Base-by-base conservation (phyloP, 1,140 invertebrate species). In the Nasonia giraulti region DNA sequence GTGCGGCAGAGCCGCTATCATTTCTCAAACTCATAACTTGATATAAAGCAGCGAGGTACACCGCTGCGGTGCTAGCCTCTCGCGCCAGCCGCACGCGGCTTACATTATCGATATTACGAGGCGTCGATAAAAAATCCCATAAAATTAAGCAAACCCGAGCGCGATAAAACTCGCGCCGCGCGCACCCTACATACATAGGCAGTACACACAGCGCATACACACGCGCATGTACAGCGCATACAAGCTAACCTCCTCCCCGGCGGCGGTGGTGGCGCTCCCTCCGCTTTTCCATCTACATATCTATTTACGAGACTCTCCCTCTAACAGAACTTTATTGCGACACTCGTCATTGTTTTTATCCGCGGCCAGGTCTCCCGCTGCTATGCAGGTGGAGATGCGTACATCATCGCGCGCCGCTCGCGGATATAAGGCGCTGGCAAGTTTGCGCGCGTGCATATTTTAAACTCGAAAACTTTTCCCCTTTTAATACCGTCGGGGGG, bases 51-150 rank as follows among this genome's bases (percentile, higher is more conserved):
- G 55, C 40, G 69, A 31, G 73, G 73, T 7, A 66, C 78, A 80
- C 27, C 68, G 14, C 31, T 74, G 23, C 82, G 79, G 12, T 55
- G 81, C 76, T 80, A 77, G 80, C 62, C 7, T 44, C 40, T 1
- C 55, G 4, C 55, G 20, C 55, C 55, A 62, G 55, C 17, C 55
- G 55, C 78, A 85, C 86, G 87, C 87, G 85, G 87, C 89, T 91
- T 91, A 90, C 92, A 92, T 92, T 92, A 92, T 92, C 91, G 91
- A 92, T 92, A 92, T 92, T 92, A 92, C 91, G 91, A 92, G 90
- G 89, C 90, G 91, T 90, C 91, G 92, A 92, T 92, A 92, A 92
- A 92, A 84, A 92, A 92, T 91, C 90, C 90, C 91, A 92, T 92
- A 92, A 92, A 92, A 92, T 92, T 92, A 92, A 91, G 90, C 90